Conservation (phyloP, 2,888 invertebrate species). For the Ornithoptera alexandrae region DNA sequence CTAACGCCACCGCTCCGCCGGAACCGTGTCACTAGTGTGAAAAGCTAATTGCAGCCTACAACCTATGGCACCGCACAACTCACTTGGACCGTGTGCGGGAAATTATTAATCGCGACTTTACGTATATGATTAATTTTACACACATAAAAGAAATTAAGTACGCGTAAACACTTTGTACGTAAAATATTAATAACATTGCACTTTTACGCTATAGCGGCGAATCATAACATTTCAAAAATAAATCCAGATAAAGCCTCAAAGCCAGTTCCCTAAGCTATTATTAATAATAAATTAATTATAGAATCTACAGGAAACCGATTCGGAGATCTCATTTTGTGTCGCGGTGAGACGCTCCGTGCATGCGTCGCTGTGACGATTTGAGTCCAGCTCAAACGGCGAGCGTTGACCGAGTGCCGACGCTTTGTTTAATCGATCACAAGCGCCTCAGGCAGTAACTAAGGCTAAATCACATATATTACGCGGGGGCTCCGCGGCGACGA, state of each 20-base stretch:
- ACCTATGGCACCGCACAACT: conserved; percentile 49
- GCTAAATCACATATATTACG: conserved; percentile 78
- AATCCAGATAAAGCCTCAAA: conserved; percentile 72
- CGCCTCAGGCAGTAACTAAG: conserved; percentile 75
- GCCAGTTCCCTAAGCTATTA: conserved; percentile 73
- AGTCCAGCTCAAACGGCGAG: conserved; percentile 78
- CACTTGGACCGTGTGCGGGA: no score
- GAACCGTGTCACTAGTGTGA: conserved; percentile 80
- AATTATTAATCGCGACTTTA: no score
- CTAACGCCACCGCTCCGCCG: conserved; percentile 56
- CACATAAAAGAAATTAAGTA: no score
- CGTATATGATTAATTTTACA: no score
- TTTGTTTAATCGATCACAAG: conserved; percentile 57
- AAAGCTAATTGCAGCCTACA: conserved; percentile 71
- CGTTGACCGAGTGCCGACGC: conserved; percentile 62
- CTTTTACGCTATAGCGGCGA: conserved; percentile 49
- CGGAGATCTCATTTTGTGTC: conserved; percentile 75
- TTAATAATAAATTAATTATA: conserved; percentile 79
- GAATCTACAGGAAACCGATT: conserved; percentile 79
- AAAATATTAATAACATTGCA: conserved; percentile 8
- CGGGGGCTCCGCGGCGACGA: conserved; percentile 55
- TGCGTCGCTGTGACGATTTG: conserved; percentile 74
- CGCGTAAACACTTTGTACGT: no score
- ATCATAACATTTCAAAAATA: conserved; percentile 45
- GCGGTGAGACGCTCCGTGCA: conserved; percentile 69